These are phyloP conservation scores for Thymelicus acteon DNA, from an alignment of 2,888 invertebrate species.

Conservation along the genomic window DNA sequence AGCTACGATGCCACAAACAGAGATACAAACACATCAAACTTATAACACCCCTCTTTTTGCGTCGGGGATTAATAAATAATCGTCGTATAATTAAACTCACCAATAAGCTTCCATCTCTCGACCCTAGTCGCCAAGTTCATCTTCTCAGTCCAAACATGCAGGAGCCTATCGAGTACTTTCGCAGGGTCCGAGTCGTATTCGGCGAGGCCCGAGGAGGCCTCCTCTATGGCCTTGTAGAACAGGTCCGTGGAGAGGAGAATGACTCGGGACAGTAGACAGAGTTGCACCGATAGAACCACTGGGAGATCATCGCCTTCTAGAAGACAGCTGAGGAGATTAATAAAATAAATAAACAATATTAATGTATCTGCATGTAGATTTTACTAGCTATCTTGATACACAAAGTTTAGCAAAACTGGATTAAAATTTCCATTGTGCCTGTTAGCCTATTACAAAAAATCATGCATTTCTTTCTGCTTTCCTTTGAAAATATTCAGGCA, in stretches of 20 bases:
- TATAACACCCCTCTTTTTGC: too few relatives aligned
- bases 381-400: too few relatives aligned
- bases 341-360: too few relatives aligned
- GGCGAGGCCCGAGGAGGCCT: slow-evolving; percentile 68
- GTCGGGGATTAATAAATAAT: too few relatives aligned
- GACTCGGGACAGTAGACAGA: slow-evolving; percentile 91
- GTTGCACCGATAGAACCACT: slow-evolving; percentile 90
- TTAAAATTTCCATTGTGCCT: too few relatives aligned
- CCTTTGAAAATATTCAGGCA: too few relatives aligned
- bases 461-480: too few relatives aligned
- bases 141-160: slow-evolving; percentile 91
- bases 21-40: too few relatives aligned
- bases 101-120: slow-evolving; percentile 93
- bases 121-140: slow-evolving; percentile 91
- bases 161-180: slow-evolving; percentile 88
- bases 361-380: neutral
- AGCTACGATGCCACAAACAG: too few relatives aligned
- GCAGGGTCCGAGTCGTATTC: slow-evolving; percentile 84
- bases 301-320: slow-evolving; percentile 89
- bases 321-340: slow-evolving; percentile 83
- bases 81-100: slow-evolving; percentile 61
- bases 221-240: slow-evolving; percentile 85
- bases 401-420: too few relatives aligned
- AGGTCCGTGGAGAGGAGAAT: slow-evolving; percentile 88
- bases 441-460: too few relatives aligned